Evolutionary conservation across 2,113 vertebrate genomes (phyloP).

Genomic region (Chitala chitala): DNA sequence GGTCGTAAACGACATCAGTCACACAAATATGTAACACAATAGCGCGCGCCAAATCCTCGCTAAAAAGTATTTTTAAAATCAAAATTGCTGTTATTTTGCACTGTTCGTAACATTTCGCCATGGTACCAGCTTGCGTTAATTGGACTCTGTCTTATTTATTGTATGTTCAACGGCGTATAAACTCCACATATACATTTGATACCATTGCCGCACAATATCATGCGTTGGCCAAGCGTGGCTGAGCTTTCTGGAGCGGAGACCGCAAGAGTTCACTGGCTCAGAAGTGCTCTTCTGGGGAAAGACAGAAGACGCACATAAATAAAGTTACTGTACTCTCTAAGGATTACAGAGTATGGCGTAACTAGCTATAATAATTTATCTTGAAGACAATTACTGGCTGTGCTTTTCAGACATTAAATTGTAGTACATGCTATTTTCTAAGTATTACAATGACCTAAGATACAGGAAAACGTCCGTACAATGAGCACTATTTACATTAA

Average conservation of each 20-base stretch:
- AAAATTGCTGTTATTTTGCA: not conserved
- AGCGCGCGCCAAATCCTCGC: not conserved
- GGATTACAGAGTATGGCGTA: not conserved
- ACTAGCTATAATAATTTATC: constrained; percentile 6
- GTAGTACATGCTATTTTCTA: not conserved
- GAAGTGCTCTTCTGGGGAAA: constrained; percentile 6
- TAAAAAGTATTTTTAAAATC: not conserved
- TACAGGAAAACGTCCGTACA: not conserved
- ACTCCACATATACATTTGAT: constrained; percentile 26
- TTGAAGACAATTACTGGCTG: not conserved
- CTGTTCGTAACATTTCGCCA: constrained; percentile 7
- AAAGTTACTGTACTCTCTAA: not conserved
- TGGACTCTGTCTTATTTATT: not conserved
- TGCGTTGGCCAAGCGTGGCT: constrained; percentile 3
- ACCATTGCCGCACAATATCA: constrained; percentile 4
- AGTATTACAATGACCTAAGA: not conserved
- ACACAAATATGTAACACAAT: not conserved
- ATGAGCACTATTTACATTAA: not conserved
- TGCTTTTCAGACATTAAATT: not conserved
- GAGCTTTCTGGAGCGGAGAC: constrained; percentile 5
- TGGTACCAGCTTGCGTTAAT: not conserved
- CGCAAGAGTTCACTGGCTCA: not conserved
- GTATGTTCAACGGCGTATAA: no score
- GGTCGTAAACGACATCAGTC: constrained; percentile 2
- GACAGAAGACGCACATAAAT: not conserved